phyloP scores from a whole-genome alignment of 2,797 vertebrate species.

The Poeciliopsis gracilis region DNA sequence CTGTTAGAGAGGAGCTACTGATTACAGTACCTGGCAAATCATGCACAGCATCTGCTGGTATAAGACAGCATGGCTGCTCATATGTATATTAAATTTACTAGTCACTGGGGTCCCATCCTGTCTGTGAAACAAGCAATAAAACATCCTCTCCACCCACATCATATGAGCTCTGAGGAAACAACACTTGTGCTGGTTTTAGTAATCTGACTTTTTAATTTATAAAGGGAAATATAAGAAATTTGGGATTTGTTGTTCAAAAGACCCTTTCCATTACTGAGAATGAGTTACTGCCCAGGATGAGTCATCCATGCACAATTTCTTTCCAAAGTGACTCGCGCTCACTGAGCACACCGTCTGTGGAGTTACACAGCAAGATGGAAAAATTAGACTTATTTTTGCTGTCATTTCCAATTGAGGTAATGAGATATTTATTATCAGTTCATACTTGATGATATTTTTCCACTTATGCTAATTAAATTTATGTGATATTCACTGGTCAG shows the following conservation, averaged over 20 bases:
- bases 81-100: neutral
- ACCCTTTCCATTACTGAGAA: neutral
- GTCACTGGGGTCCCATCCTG: neutral
- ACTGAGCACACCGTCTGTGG: neutral
- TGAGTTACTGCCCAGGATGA: neutral
- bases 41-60: neutral
- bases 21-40: neutral
- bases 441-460: neutral
- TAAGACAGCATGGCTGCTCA: neutral
- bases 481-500: neutral
- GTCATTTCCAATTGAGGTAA: neutral
- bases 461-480: neutral
- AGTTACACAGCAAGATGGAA: neutral
- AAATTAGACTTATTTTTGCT: neutral
- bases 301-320: neutral
- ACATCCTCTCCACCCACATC: neutral
- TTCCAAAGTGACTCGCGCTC: neutral
- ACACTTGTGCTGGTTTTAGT: neutral
- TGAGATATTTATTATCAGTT: neutral
- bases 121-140: conserved; percentile 7
- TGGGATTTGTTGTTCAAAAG: conserved; percentile 1
- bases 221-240: neutral
- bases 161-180: neutral
- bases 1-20: neutral
- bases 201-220: neutral